phyloP scores from a whole-genome alignment of 2,888 invertebrate genomes.

The Notodonta ziczac region DNA sequence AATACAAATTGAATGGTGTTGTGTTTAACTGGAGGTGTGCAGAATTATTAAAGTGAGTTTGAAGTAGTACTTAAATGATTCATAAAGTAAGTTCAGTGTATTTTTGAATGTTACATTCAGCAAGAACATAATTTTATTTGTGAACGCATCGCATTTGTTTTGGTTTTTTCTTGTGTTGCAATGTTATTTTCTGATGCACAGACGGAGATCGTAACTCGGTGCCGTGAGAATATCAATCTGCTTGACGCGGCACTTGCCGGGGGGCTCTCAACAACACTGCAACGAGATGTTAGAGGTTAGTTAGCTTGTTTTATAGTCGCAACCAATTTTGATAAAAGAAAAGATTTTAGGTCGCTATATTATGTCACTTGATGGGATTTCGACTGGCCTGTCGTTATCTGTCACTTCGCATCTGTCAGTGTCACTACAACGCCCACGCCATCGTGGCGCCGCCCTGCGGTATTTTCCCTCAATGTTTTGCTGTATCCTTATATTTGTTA shows the following conservation, averaged over 20 bases:
- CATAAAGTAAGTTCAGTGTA: slow-evolving; percentile 8
- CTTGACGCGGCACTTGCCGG: slow-evolving; percentile 88
- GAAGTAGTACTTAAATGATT: slow-evolving; percentile 34
- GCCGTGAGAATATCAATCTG: slow-evolving; percentile 93
- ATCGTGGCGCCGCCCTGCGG: too few relatives aligned
- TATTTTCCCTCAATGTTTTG: too few relatives aligned
- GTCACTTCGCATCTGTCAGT: too few relatives aligned
- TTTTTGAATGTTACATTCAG: slow-evolving; percentile 24
- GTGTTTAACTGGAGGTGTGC: slow-evolving; percentile 35
- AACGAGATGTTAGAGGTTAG: slow-evolving; percentile 86
- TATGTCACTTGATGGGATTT: too few relatives aligned
- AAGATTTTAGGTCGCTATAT: too few relatives aligned
- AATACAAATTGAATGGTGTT: slow-evolving; percentile 27
- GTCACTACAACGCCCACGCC: too few relatives aligned
- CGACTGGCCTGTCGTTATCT: too few relatives aligned
- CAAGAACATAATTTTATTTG: slow-evolving; percentile 19
- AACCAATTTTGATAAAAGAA: too few relatives aligned
- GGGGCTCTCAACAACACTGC: slow-evolving; percentile 81
- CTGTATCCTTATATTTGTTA: too few relatives aligned
- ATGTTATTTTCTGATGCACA: slow-evolving; percentile 75
- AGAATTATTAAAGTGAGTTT: slow-evolving; percentile 50
- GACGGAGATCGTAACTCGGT: slow-evolving; percentile 93
- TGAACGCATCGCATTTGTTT: slow-evolving; percentile 26
- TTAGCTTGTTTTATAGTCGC: slow-evolving; percentile 23
- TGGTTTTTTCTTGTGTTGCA: slow-evolving; percentile 28